Conservation (phyloP, 2,113 vertebrate genomes). For the Capricornis sumatraensis region DNA sequence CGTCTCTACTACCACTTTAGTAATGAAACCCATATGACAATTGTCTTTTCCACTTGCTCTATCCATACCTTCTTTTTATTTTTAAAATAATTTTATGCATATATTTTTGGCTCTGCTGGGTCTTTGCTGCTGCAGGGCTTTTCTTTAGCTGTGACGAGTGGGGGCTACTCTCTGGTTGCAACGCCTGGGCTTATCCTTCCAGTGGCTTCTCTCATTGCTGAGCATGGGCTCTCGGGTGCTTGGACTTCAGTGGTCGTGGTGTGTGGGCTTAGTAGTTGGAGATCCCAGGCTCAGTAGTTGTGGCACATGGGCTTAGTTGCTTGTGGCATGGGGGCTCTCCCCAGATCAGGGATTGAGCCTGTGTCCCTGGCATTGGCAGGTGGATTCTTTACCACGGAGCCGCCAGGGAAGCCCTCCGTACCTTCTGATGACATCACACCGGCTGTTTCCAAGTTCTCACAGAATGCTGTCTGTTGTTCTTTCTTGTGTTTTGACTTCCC, state of each 20-base stretch:
- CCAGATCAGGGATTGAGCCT: neutral
- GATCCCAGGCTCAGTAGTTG: neutral
- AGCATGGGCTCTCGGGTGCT: neutral
- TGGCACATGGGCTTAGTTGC: neutral
- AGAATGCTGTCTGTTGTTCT: neutral
- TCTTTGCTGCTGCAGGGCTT: neutral
- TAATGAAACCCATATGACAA: neutral
- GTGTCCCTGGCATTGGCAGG: neutral
- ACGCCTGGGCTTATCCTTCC: rapidly evolving
- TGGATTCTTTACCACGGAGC: neutral
- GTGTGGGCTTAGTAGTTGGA: neutral
- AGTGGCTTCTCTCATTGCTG: neutral
- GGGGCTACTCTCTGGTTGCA: neutral
- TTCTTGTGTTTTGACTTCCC: neutral
- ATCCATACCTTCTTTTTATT: neutral
- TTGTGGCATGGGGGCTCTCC: neutral
- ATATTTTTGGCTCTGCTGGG: neutral
- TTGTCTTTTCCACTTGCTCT: neutral
- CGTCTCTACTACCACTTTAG: neutral
- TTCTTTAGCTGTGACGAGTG: neutral
- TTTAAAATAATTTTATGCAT: neutral
- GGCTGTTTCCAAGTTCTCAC: neutral
- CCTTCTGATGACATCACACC: rapidly evolving
- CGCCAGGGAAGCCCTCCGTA: neutral
- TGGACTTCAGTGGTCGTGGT: rapidly evolving